Base-by-base conservation (phyloP, 2,797 vertebrate genomes). In the Acrossocheilus fasciatus region DNA sequence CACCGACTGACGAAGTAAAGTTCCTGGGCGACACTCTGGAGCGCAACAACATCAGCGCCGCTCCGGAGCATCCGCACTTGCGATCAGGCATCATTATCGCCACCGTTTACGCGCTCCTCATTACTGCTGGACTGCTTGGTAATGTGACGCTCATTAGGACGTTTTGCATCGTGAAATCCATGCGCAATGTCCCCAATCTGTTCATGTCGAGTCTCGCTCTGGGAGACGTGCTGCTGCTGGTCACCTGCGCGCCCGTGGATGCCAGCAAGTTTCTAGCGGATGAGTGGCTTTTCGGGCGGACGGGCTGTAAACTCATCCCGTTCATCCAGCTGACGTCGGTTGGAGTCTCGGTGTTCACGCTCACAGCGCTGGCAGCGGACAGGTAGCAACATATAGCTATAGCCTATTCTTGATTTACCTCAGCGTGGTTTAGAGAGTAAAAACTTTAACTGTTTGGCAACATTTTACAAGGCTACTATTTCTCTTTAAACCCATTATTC, bases 251-350 rank as follows among this genome's bases (percentile, higher is more conserved):
- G 30, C 98, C 98, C 0, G 98, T 99, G 95, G 98, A 99, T 81
- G 98, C 98, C 90, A 99, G 97, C 93, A 96, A 97, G 88, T 98
- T 96, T 92, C 94, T 99, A 86, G 94, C 97, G 34, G 96, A 98
- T 0, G 95, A 97, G 90, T 99, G 98, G 98, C 94, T 99, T 26
- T 99, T 99, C 10, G 98, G 98, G 23, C 95, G 98, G 86, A 92
- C 96, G 75, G 98, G 98, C 66, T 99, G 98, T 92, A 99, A 99
- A 93, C 95, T 99, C 88, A 98, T 99, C 86, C 96, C 98, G 68
- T 98, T 98, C 92, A 97, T 99, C 78, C 98, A 99, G 93, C 96
- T 99, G 64, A 99, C 98, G 34, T 99, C 98, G 0, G 98, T 99
- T 1, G 98, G 98, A 68, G 98, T 99, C 85, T 99, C 98, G 15